These are phyloP conservation scores for Leptestheria dahalacensis DNA, from an alignment of 1,140 invertebrate genomes.

Conservation along the genomic window DNA sequence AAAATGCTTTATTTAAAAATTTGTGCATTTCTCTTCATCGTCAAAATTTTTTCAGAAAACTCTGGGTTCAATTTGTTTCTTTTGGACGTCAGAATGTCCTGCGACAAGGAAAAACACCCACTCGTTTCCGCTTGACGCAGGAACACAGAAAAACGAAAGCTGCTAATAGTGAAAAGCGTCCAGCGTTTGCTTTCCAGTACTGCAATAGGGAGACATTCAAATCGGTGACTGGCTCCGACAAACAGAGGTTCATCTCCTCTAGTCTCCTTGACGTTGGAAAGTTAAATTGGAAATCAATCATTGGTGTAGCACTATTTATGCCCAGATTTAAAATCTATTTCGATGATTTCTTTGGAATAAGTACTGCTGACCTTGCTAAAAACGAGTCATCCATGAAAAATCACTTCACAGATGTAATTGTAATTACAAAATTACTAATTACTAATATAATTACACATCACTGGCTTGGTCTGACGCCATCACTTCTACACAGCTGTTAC, in stretches of 20 bases:
- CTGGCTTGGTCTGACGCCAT: too few species aligned
- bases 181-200: neutral
- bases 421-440: too few species aligned
- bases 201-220: neutral
- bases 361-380: too few species aligned
- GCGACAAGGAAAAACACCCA: neutral
- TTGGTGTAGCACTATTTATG: too few species aligned
- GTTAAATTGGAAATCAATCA: too few species aligned
- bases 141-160: neutral
- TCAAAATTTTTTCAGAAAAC: neutral
- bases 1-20: too few species aligned
- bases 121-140: constrained; percentile 1
- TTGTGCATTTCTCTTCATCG: neutral
- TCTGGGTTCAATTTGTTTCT: neutral
- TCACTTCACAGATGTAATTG: too few species aligned
- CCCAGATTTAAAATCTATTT: too few species aligned
- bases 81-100: constrained; percentile 1
- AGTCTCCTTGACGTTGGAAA: neutral
- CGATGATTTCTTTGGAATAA: too few species aligned
- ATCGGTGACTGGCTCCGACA: neutral
- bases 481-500: too few species aligned
- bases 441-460: too few species aligned
- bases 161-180: neutral
- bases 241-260: neutral
- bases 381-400: too few species aligned